Evolutionary conservation across 1,140 invertebrate genomes (phyloP).

Genomic region (Lordiphosa stackelbergi): DNA sequence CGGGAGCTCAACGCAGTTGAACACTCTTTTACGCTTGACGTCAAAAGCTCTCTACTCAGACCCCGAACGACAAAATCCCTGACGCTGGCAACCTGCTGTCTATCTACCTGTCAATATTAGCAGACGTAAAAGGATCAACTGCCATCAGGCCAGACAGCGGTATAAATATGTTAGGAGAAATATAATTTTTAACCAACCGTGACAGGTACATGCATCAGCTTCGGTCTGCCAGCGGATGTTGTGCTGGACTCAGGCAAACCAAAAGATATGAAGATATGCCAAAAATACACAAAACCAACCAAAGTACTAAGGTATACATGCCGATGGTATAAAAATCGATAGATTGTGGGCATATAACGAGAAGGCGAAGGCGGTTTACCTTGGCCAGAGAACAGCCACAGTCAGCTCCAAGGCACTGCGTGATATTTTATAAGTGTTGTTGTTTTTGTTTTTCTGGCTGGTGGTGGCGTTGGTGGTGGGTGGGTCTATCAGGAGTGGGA

Average conservation of each 20-base stretch:
- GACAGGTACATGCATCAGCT: conserved; percentile 1
- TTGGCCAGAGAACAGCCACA: conserved; percentile 44
- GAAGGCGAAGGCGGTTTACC: conserved; percentile 45
- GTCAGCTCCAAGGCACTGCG: conserved; percentile 41
- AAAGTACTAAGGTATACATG: conserved; percentile 15
- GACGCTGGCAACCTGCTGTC: conserved; percentile 47
- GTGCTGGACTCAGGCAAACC: no score
- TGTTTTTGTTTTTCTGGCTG: conserved; percentile 38
- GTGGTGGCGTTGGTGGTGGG: conserved; percentile 14
- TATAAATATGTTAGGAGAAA: conserved; percentile 54
- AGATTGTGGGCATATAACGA: conserved; percentile 58
- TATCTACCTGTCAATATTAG: conserved; percentile 67
- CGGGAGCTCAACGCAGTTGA: conserved; percentile 8
- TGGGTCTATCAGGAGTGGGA: conserved; percentile 9
- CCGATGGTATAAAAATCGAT: conserved; percentile 56
- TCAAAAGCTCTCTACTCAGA: not conserved
- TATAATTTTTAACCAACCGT: conserved; percentile 50
- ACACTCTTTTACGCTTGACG: not conserved
- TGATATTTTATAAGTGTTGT: conserved; percentile 68
- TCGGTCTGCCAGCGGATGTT: conserved; percentile 22
- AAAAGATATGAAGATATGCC: not conserved
- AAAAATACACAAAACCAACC: conserved; percentile 16
- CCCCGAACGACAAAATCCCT: conserved; percentile 4
- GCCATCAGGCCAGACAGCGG: conserved; percentile 30
- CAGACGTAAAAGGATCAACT: conserved; percentile 39